Conservation (phyloP, 2,888 invertebrate species). For the Leptopilina syphax region DNA sequence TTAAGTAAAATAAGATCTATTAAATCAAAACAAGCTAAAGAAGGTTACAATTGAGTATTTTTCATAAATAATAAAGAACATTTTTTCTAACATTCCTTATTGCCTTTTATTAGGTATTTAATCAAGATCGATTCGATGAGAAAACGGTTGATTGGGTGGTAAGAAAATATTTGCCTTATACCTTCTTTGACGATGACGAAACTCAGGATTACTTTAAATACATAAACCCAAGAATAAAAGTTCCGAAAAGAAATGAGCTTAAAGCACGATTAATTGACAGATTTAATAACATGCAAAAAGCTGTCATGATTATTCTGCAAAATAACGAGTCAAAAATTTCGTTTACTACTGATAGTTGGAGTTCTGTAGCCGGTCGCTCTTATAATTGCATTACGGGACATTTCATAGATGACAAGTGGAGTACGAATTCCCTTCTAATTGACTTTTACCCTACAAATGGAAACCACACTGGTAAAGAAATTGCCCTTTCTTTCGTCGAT, state of each 20-base stretch:
- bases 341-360: background rate
- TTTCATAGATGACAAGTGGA: too few species aligned
- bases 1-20: too few species aligned
- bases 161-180: background rate
- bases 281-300: background rate
- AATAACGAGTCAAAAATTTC: background rate
- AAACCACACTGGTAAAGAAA: too few species aligned
- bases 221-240: background rate
- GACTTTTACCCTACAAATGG: too few species aligned
- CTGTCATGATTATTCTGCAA: background rate
- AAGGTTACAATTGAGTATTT: too few species aligned
- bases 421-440: too few species aligned
- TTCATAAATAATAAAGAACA: too few species aligned
- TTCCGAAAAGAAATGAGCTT: background rate
- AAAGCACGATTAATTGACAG: background rate
- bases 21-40: too few species aligned
- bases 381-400: background rate
- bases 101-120: too few species aligned
- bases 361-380: background rate
- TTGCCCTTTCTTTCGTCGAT: too few species aligned
- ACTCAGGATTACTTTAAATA: background rate
- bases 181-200: background rate
- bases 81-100: too few species aligned
- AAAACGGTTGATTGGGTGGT: background rate
- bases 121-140: too few species aligned